Percentiles rank a stretch among this genome's conserved stretches.
phyloP scores from a whole-genome alignment of 2,888 invertebrate genomes.

The Ceraclea dissimilis region DNA sequence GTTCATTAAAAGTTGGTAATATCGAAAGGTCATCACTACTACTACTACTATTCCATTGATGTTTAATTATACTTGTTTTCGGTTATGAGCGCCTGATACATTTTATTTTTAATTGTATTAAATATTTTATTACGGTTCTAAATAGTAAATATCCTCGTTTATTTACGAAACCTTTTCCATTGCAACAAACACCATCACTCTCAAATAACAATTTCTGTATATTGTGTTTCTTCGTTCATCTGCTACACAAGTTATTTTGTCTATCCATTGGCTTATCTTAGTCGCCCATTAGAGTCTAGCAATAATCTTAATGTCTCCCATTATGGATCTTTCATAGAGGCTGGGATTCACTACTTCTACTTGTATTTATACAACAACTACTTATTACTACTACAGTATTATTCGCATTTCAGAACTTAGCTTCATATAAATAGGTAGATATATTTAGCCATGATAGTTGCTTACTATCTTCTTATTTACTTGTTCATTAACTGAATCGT shows the following conservation, averaged over 20 bases:
- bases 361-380: too few species aligned
- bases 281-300: slow-evolving; percentile 18
- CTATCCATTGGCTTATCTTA: slow-evolving; percentile 22
- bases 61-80: neutral
- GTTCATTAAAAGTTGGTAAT: neutral
- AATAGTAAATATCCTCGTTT: too few species aligned
- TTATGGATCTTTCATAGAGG: slow-evolving; percentile 11
- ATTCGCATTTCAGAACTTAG: too few species aligned
- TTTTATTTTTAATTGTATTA: neutral
- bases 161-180: neutral
- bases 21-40: neutral
- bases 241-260: slow-evolving; percentile 21
- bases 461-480: too few species aligned
- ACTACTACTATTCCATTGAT: neutral
- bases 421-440: too few species aligned
- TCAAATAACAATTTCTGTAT: neutral
- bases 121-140: too few species aligned
- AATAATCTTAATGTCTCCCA: slow-evolving; percentile 23
- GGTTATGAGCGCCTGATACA: neutral
- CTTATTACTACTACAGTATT: too few species aligned
- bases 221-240: neutral
- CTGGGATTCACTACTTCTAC: too few species aligned
- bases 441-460: too few species aligned
- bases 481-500: too few species aligned
- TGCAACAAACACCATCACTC: neutral